These are phyloP conservation scores for Aegithalos caudatus DNA, from an alignment of 2,113 vertebrate species.

Conservation along the genomic window DNA sequence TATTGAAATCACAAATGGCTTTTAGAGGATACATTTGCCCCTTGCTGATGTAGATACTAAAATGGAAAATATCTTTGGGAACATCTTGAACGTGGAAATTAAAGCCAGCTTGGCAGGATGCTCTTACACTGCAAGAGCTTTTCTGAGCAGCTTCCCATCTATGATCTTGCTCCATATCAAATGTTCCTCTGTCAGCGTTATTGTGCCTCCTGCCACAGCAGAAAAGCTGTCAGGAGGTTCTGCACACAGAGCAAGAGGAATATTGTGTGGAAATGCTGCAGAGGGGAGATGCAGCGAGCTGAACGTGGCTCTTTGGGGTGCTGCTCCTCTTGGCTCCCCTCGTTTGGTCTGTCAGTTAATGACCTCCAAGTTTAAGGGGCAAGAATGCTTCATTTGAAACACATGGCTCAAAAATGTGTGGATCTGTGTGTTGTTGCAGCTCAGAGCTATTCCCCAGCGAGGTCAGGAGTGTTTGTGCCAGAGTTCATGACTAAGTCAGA, in stretches of 20 bases:
- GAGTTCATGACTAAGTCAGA: constrained; percentile 7
- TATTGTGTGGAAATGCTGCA: neutral
- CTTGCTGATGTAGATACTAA: neutral
- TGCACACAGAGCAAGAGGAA: neutral
- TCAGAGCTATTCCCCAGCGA: neutral
- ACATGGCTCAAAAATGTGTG: constrained; percentile 30
- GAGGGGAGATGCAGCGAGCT: neutral
- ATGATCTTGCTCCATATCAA: neutral
- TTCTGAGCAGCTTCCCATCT: neutral
- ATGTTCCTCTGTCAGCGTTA: neutral
- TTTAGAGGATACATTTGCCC: neutral
- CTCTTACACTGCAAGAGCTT: neutral
- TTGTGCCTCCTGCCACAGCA: neutral
- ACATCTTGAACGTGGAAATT: neutral
- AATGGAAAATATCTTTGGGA: neutral
- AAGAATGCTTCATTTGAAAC: neutral
- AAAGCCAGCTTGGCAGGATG: neutral
- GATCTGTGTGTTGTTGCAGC: neutral
- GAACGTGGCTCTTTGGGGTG: neutral
- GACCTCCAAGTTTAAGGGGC: neutral
- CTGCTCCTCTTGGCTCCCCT: neutral
- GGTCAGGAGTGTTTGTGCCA: constrained; percentile 34
- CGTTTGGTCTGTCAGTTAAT: neutral
- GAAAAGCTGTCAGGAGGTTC: neutral
- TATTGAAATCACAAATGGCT: neutral